phyloP scores from a whole-genome alignment of 2,888 invertebrate species.

The Alloplasta piceator region DNA sequence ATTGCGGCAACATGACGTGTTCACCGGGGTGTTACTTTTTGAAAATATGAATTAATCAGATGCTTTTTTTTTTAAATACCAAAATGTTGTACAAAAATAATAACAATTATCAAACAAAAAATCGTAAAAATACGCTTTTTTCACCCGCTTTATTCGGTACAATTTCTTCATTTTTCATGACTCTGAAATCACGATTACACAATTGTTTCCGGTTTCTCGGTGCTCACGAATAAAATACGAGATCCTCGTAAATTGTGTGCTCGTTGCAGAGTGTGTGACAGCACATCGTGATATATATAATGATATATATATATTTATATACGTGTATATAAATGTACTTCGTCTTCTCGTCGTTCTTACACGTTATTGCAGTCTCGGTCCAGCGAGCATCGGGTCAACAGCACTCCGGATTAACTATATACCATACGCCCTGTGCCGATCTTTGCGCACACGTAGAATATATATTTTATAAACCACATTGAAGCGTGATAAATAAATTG shows the following conservation, averaged over 20 bases:
- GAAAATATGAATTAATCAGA: too few relatives aligned
- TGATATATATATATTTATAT: conserved; percentile 13
- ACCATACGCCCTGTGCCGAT: conserved; percentile 51
- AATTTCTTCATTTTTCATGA: not conserved
- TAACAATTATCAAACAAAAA: too few relatives aligned
- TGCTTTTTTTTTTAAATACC: too few relatives aligned
- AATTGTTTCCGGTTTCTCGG: conserved; percentile 75
- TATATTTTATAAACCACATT: conserved; percentile 34
- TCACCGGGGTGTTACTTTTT: too few relatives aligned
- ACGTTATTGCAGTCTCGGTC: conserved; percentile 77
- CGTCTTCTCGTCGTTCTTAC: conserved; percentile 50
- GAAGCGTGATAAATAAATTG: conserved; percentile 60
- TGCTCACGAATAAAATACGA: conserved; percentile 41
- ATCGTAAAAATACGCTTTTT: too few relatives aligned
- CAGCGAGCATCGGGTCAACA: conserved; percentile 80
- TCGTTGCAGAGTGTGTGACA: conserved; percentile 9
- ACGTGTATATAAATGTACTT: not conserved
- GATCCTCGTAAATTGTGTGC: conserved; percentile 47
- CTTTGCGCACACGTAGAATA: conserved; percentile 16
- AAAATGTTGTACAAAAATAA: too few relatives aligned
- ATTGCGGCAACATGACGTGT: too few relatives aligned
- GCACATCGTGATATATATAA: conserved; percentile 12
- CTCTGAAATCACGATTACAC: conserved; percentile 65
- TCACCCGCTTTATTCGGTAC: too few relatives aligned
- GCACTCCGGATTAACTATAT: conserved; percentile 76